Base-by-base conservation (phyloP, 1,140 invertebrate species). In the Bombus fervidus region DNA sequence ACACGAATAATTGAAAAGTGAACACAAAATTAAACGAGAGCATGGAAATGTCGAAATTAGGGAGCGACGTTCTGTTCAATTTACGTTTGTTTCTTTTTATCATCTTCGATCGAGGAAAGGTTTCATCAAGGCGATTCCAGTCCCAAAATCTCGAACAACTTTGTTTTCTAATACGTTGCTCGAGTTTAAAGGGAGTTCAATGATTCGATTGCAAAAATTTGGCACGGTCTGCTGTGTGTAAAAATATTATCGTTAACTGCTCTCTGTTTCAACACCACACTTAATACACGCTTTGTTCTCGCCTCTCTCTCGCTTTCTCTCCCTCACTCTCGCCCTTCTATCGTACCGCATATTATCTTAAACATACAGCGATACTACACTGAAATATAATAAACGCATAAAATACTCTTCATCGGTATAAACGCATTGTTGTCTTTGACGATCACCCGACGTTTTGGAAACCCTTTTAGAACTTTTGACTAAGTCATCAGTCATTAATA, bases 161-260 rank as follows among this genome's bases (percentile, higher is more conserved):
- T 39, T 28, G 6, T 37, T 47, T 5, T 31, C 1, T 22, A 31
- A 25, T 34, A 62, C 66, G 12, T 12, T 43, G 68, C 39, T 59
- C 75, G 77, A 43, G 79, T 87, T 83, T 76, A 53, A 74, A 79
- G 80, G 74, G 81, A 59, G 68, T 87, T 87, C n/a, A 82, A 88
- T 89, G 89, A 82, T 83, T 91, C 86, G 86, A 89, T 89, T 88
- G 83, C 87, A 92, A 92, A 90, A 92, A 90, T 93, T 92, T 92
- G 92, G 92, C 92, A 92, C 92, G 87, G 89, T 87, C 86, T 90
- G 81, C 83, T 90, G 89, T 93, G 91, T 93, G 90, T 90, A 93
- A 92, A 93, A 92, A 93, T 93, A 93, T 88, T 84, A 75, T 85
- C 73, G 53, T 81, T 31, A 47, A 75, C 76, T 90, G 82, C 76